These are phyloP conservation scores for Ruditapes philippinarum DNA, from an alignment of 1,140 invertebrate genomes.

Conservation along the genomic window DNA sequence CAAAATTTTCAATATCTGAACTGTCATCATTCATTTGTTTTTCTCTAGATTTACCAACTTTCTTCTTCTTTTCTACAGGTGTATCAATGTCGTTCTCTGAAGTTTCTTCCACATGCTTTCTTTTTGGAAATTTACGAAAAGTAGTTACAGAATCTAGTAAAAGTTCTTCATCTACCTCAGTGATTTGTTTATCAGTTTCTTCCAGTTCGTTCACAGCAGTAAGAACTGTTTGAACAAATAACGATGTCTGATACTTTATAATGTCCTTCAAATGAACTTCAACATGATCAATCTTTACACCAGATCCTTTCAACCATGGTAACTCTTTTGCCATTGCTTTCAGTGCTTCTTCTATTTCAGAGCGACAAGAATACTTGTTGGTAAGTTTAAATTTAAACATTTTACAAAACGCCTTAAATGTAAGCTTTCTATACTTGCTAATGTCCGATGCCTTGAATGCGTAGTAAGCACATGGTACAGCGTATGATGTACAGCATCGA, in stretches of 20 bases:
- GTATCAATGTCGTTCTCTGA: not conserved
- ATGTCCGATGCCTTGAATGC: not conserved
- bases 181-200: not conserved
- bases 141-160: not conserved
- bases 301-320: not conserved
- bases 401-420: conserved; percentile 4
- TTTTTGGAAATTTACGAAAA: not conserved
- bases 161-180: not conserved
- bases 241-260: not conserved
- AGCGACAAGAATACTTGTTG: not conserved
- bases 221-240: not conserved
- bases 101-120: not conserved
- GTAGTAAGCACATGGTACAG: not conserved
- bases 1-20: not conserved
- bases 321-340: conserved; percentile 14
- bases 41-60: not conserved
- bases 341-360: not conserved
- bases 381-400: not conserved
- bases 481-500: not conserved
- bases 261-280: conserved; percentile 1
- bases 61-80: not conserved
- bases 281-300: not conserved
- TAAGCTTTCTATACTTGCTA: not conserved
- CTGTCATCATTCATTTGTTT: not conserved
- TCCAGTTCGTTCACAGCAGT: not conserved